A percentile compares a stretch with the other conserved stretches of the same genome.
Evolutionary conservation across 2,888 invertebrate genomes (phyloP).

Genomic region (Mimumesa dahlbomi): DNA sequence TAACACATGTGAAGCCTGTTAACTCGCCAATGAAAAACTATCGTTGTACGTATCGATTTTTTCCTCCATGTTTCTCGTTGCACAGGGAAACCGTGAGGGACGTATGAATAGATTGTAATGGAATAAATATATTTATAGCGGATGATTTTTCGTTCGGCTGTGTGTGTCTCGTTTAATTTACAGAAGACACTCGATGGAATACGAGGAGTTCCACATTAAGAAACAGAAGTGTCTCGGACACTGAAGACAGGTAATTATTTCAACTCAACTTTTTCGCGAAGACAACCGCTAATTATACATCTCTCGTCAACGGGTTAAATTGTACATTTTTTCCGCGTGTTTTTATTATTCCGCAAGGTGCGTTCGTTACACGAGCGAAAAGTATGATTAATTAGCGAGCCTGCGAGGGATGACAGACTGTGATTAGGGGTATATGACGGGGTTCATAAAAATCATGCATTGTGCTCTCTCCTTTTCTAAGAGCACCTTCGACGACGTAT

Average conservation of each 20-base stretch:
- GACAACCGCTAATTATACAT: constrained; percentile 23
- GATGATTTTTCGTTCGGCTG: too few relatives aligned
- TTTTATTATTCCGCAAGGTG: not conserved
- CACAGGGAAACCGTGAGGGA: too few relatives aligned
- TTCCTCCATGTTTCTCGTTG: too few relatives aligned
- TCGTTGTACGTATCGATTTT: too few relatives aligned
- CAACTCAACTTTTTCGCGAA: not conserved
- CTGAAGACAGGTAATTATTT: constrained; percentile 15
- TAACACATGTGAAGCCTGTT: too few relatives aligned
- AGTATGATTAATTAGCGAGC: constrained; percentile 42
- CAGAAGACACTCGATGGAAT: too few relatives aligned
- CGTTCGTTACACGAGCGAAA: constrained; percentile 3
- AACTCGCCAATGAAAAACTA: too few relatives aligned
- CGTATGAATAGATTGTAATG: too few relatives aligned
- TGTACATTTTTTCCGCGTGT: constrained; percentile 15
- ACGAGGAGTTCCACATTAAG: not conserved
- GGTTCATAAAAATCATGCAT: constrained; percentile 7
- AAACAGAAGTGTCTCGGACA: constrained; percentile 2
- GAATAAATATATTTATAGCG: too few relatives aligned
- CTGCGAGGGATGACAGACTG: constrained; percentile 13
- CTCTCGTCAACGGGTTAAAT: constrained; percentile 19
- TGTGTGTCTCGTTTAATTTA: too few relatives aligned
- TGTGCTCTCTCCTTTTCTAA: constrained; percentile 4
- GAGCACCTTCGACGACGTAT: constrained; percentile 6
- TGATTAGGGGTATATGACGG: constrained; percentile 26